Evolutionary conservation across 2,113 vertebrate species (phyloP).

Genomic region (Pseudopodoces humilis): DNA sequence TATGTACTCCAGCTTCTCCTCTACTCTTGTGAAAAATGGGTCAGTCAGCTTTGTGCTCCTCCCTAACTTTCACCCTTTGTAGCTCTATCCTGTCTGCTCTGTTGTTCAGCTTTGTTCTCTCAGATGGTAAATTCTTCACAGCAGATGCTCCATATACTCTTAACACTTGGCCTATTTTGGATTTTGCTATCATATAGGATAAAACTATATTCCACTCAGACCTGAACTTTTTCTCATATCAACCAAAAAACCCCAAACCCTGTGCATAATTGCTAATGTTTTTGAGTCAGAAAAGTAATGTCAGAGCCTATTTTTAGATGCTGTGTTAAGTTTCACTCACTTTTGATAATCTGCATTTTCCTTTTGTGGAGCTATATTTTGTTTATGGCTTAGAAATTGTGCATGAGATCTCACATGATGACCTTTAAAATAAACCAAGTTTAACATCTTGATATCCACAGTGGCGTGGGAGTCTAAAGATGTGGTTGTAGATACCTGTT

Average conservation of each 20-base stretch:
- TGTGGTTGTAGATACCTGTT: slow-evolving; percentile 76
- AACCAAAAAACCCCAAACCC: neutral
- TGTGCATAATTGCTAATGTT: neutral
- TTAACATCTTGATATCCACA: slow-evolving; percentile 64
- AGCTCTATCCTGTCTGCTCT: neutral
- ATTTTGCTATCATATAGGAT: neutral
- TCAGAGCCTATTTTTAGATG: slow-evolving; percentile 2
- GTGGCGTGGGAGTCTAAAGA: slow-evolving; percentile 71
- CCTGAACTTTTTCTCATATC: neutral
- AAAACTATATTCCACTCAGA: neutral
- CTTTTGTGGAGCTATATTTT: slow-evolving; percentile 42
- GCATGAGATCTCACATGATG: slow-evolving; percentile 65
- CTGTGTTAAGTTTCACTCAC: slow-evolving; percentile 35
- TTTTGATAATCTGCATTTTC: slow-evolving; percentile 50
- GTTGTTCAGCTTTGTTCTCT: neutral
- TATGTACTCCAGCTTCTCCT: neutral
- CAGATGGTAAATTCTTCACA: neutral
- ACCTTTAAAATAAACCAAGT: slow-evolving; percentile 74
- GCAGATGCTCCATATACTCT: neutral
- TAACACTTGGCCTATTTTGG: neutral
- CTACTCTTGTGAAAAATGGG: neutral
- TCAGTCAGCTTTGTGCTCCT: neutral
- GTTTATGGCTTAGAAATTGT: slow-evolving; percentile 72
- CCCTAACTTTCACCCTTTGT: neutral
- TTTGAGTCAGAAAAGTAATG: slow-evolving; percentile 1